Evolutionary conservation across 1,140 invertebrate genomes (phyloP).

Genomic region (Drosophila lacteicornis): DNA sequence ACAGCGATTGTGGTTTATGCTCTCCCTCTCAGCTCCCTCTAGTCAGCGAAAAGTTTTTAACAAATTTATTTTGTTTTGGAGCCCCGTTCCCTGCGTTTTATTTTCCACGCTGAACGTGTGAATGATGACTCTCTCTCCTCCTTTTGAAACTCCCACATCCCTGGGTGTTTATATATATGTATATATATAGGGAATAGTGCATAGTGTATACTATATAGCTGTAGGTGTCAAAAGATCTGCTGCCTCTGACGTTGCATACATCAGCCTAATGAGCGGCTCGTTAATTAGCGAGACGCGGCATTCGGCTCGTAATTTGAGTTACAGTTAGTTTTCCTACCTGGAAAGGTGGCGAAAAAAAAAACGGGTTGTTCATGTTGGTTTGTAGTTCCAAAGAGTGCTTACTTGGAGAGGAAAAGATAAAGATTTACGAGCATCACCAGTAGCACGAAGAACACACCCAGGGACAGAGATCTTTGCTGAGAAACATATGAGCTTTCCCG

Average conservation of each 20-base stretch:
- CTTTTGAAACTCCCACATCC: constrained; percentile 11
- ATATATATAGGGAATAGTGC: neutral
- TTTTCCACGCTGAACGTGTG: constrained; percentile 54
- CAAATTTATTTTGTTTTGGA: constrained; percentile 70
- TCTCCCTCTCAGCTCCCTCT: neutral
- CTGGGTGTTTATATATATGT: neutral
- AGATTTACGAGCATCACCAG: constrained; percentile 15
- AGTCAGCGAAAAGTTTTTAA: constrained; percentile 61
- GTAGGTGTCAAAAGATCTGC: constrained; percentile 64
- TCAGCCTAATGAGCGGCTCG: constrained; percentile 66
- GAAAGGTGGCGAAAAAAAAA: constrained; percentile 6
- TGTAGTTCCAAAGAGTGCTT: neutral
- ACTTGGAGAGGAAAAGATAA: constrained; percentile 13
- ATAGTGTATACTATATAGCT: constrained; percentile 2
- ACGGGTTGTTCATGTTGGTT: constrained; percentile 8
- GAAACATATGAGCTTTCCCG: neutral
- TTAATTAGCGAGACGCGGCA: constrained; percentile 59
- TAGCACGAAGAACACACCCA: neutral
- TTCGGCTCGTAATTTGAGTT: constrained; percentile 44
- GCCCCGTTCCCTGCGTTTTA: constrained; percentile 31
- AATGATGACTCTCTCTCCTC: constrained; percentile 47
- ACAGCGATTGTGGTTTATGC: constrained; percentile 66
- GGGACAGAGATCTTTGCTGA: neutral
- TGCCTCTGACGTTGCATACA: constrained; percentile 53
- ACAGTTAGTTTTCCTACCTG: constrained; percentile 46